These are phyloP conservation scores for Blastobasis adustella DNA, from an alignment of 2,888 invertebrate species.

Conservation along the genomic window DNA sequence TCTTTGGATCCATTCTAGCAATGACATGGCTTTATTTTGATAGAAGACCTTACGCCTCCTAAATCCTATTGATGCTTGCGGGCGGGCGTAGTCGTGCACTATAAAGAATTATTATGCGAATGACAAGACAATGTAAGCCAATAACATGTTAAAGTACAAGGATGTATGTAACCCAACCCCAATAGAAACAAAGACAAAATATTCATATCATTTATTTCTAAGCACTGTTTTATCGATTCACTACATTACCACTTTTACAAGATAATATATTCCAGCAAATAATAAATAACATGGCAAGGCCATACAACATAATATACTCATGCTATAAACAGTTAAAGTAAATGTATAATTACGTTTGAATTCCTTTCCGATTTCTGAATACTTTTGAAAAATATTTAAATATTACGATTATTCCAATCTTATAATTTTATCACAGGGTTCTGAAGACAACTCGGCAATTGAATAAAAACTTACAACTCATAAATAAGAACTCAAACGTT, in stretches of 20 bases:
- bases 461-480: not conserved
- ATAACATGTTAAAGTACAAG: no score
- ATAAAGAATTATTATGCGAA: no score
- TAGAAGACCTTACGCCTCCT: no score
- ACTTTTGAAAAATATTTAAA: slow-evolving; percentile 27
- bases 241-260: slow-evolving; percentile 53
- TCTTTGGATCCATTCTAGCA: no score
- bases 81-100: no score
- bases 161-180: not conserved
- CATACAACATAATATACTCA: slow-evolving; percentile 24
- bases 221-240: slow-evolving; percentile 56
- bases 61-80: no score
- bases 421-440: slow-evolving; percentile 56
- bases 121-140: no score
- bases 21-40: no score
- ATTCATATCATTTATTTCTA: slow-evolving; percentile 57
- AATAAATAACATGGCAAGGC: slow-evolving; percentile 59
- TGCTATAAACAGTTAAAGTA: not conserved
- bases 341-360: no score
- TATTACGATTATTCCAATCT: slow-evolving; percentile 31
- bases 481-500: not conserved
- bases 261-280: slow-evolving; percentile 39
- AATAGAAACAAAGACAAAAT: slow-evolving; percentile 9
- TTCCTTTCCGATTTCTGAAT: no score
- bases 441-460: slow-evolving; percentile 30